Conservation (phyloP, 1,140 invertebrate species). For the Brachionus calyciflorus region DNA sequence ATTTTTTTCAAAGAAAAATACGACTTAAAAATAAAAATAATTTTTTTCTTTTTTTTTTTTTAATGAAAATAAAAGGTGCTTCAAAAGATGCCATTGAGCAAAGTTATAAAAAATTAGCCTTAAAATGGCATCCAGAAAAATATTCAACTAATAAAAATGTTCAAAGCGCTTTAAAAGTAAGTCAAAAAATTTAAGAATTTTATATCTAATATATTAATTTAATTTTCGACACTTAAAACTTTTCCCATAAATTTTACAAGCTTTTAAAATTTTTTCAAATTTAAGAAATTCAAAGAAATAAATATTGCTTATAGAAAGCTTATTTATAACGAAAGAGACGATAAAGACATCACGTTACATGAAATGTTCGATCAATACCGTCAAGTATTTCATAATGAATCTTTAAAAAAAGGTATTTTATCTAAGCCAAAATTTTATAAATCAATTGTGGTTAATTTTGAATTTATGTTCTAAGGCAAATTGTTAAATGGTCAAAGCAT, state of each 20-base stretch:
- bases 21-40: not conserved
- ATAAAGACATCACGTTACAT: slow-evolving; percentile 50
- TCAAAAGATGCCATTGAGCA: slow-evolving; percentile 55
- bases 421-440: not conserved
- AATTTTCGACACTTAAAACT: no score
- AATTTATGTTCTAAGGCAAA: not conserved
- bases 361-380: slow-evolving; percentile 53
- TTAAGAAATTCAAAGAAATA: slow-evolving; percentile 53
- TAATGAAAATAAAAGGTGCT: no score
- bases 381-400: slow-evolving; percentile 52
- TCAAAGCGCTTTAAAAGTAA: slow-evolving; percentile 53
- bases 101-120: slow-evolving; percentile 82
- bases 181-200: not conserved
- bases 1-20: not conserved
- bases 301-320: slow-evolving; percentile 53
- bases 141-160: slow-evolving; percentile 62
- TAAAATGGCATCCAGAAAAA: slow-evolving; percentile 98
- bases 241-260: no score
- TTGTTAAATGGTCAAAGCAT: not conserved
- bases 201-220: no score
- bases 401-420: slow-evolving; percentile 49
- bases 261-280: not conserved
- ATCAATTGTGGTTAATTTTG: not conserved
- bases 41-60: not conserved
- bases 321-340: slow-evolving; percentile 49